Percentiles rank a stretch among this genome's conserved stretches.
These are phyloP conservation scores for Netelia virgata DNA, from an alignment of 2,888 invertebrate genomes.

Conservation along the genomic window DNA sequence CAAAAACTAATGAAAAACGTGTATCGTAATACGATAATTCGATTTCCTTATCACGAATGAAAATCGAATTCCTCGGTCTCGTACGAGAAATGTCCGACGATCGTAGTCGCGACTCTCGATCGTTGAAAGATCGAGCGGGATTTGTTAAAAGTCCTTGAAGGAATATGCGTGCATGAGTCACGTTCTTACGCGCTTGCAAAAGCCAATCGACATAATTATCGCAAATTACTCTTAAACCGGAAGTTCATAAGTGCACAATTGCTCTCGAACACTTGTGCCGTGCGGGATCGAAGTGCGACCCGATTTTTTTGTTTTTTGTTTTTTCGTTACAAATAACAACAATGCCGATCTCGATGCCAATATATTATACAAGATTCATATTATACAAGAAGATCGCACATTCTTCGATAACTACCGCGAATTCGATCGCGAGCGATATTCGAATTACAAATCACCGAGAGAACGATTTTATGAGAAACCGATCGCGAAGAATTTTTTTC, in stretches of 20 bases:
- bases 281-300: not conserved
- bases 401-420: not conserved
- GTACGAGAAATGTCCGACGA: not conserved
- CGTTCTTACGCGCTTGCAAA: conserved; percentile 9
- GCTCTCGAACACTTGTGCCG: not conserved
- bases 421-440: too few species aligned
- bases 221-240: conserved; percentile 52
- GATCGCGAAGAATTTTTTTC: too few species aligned
- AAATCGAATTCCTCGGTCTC: not conserved
- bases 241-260: conserved; percentile 42
- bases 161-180: conserved; percentile 42
- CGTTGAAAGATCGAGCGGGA: conserved; percentile 16
- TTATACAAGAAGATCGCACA: not conserved
- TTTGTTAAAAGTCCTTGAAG: conserved; percentile 27
- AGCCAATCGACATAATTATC: conserved; percentile 37
- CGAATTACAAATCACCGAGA: too few species aligned
- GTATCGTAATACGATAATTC: too few species aligned
- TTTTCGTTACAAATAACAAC: not conserved
- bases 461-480: too few species aligned
- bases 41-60: not conserved
- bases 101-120: conserved; percentile 11
- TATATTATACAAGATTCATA: too few species aligned
- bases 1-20: too few species aligned
- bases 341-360: not conserved
- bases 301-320: not conserved